These are phyloP conservation scores for Erebia epiphron DNA, from an alignment of 2,888 invertebrate species.

Conservation along the genomic window DNA sequence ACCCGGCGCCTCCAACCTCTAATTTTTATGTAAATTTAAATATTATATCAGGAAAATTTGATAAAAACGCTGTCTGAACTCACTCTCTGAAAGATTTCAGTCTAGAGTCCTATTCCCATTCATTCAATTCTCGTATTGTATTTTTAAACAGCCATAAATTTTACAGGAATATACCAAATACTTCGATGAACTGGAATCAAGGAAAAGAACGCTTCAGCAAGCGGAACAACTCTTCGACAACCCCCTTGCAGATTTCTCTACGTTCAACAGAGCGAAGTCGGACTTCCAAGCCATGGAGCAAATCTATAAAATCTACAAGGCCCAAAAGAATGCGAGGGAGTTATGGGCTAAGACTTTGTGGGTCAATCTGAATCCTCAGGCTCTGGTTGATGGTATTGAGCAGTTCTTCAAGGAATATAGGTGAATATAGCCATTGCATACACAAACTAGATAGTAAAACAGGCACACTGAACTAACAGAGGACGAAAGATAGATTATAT, in stretches of 20 bases:
- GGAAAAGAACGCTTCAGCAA: constrained; percentile 79
- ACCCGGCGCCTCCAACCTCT: constrained; percentile 77
- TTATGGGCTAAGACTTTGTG: constrained; percentile 94
- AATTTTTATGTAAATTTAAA: constrained; percentile 11
- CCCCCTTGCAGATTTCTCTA: constrained; percentile 91
- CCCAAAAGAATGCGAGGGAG: constrained; percentile 90
- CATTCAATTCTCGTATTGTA: too few relatives aligned
- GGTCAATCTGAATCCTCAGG: constrained; percentile 93
- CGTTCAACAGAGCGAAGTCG: constrained; percentile 84
- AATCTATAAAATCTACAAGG: constrained; percentile 90
- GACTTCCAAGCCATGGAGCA: constrained; percentile 87
- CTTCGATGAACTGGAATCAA: constrained; percentile 86
- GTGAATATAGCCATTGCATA: constrained; percentile 44
- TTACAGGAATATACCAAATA: constrained; percentile 84
- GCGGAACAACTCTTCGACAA: constrained; percentile 95
- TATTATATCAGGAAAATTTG: too few relatives aligned
- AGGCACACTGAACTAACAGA: too few relatives aligned
- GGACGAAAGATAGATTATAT: too few relatives aligned
- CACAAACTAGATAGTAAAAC: not conserved
- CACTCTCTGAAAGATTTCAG: too few relatives aligned
- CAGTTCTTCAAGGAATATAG: constrained; percentile 90
- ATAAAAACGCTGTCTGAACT: too few relatives aligned
- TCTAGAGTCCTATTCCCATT: too few relatives aligned
- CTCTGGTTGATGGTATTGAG: constrained; percentile 93
- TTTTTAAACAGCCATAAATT: not conserved